Evolutionary conservation across 2,113 vertebrate species (phyloP).

Genomic region (Ascaphus truei): DNA sequence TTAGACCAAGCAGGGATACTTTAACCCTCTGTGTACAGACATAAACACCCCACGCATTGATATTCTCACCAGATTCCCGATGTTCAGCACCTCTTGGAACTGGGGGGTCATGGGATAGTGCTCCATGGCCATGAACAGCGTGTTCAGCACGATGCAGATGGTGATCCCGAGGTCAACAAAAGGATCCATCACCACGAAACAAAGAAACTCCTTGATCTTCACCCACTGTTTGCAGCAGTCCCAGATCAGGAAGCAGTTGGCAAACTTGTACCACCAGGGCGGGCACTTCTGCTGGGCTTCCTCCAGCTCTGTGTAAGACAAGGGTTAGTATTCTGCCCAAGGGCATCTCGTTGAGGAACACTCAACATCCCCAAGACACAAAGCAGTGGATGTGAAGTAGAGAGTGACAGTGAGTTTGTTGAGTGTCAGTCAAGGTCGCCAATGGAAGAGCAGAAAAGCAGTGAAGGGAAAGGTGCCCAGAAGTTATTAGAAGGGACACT

Average conservation of each 20-base stretch:
- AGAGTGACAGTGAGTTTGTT: too few relatives aligned
- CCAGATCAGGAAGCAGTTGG: conserved; percentile 83
- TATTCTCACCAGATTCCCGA: conserved; percentile 87
- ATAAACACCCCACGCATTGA: not conserved
- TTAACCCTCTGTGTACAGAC: fast-evolving
- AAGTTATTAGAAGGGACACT: too few relatives aligned
- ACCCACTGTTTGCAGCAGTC: conserved; percentile 81
- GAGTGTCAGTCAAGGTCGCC: too few relatives aligned
- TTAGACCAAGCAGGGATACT: too few relatives aligned
- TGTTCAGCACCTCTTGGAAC: conserved; percentile 80
- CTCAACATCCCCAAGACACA: too few relatives aligned
- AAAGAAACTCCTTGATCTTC: conserved; percentile 72
- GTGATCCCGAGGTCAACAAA: conserved; percentile 95
- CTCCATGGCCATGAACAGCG: conserved; percentile 98
- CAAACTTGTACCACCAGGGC: conserved; percentile 90
- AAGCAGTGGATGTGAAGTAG: too few relatives aligned
- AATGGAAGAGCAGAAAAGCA: too few relatives aligned
- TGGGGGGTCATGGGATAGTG: conserved; percentile 90
- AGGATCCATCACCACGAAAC: conserved; percentile 91
- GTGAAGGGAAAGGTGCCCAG: too few relatives aligned
- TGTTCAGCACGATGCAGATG: conserved; percentile 97
- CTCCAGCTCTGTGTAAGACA: conserved; percentile 88
- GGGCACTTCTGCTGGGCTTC: conserved; percentile 88
- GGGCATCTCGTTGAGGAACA: too few relatives aligned
- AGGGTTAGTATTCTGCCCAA: too few relatives aligned